These are phyloP conservation scores for Sinocyclocheilus anophthalmus DNA, from an alignment of 2,113 vertebrate species.

Conservation along the genomic window DNA sequence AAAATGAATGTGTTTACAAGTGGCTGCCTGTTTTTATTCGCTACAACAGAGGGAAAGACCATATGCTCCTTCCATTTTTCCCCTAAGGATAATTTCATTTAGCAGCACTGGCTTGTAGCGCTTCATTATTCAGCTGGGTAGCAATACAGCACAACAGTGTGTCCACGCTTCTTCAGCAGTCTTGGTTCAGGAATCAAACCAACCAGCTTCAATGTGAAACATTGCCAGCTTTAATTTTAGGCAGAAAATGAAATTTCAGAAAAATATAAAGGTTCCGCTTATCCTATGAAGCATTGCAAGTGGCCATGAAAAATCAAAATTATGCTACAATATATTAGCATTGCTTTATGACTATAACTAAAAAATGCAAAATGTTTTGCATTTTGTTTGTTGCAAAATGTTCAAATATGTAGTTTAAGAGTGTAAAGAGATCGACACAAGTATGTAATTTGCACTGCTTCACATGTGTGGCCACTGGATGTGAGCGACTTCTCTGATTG, in stretches of 20 bases:
- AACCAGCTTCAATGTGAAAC: not conserved
- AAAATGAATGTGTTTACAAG: slow-evolving; percentile 43
- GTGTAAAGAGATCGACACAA: not conserved
- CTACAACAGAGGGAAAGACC: slow-evolving; percentile 25
- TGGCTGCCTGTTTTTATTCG: slow-evolving; percentile 27
- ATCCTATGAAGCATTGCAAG: not conserved
- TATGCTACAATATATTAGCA: not conserved
- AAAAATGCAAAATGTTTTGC: no score
- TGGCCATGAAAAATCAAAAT: not conserved
- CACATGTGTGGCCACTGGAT: not conserved
- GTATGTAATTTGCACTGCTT: not conserved
- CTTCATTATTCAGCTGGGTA: slow-evolving; percentile 43
- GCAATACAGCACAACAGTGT: slow-evolving; percentile 40
- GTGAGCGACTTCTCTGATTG: not conserved
- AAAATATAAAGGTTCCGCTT: not conserved
- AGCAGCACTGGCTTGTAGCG: slow-evolving; percentile 28
- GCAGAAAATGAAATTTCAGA: not conserved
- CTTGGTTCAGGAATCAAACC: not conserved
- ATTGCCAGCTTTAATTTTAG: not conserved
- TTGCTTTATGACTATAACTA: not conserved
- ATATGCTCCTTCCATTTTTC: slow-evolving; percentile 23
- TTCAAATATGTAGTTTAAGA: not conserved
- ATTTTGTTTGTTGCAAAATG: not conserved
- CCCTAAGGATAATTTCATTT: slow-evolving; percentile 44
- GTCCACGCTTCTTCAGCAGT: not conserved